Evolutionary conservation across 2,113 vertebrate species (phyloP).

Genomic region (Sebastes fasciatus): DNA sequence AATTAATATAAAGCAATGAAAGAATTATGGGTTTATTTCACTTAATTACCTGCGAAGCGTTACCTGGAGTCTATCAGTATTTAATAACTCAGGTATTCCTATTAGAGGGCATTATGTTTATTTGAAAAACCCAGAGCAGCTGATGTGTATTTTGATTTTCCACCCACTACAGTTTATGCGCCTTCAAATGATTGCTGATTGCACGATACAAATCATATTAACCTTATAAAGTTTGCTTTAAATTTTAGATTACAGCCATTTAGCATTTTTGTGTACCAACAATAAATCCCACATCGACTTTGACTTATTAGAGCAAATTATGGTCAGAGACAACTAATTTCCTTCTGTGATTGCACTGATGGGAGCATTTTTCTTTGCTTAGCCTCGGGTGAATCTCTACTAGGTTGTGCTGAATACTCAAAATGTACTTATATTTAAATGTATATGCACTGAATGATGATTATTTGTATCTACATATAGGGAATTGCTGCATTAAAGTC

Average conservation of each 20-base stretch:
- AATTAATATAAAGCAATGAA: slow-evolving; percentile 78
- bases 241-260: slow-evolving; percentile 14
- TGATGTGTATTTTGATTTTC: slow-evolving; percentile 20
- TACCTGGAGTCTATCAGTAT: slow-evolving; percentile 38
- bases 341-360: slow-evolving; percentile 73
- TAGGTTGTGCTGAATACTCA: slow-evolving; percentile 70
- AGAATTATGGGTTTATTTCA: slow-evolving; percentile 68
- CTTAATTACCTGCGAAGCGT: slow-evolving; percentile 45
- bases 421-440: slow-evolving; percentile 31
- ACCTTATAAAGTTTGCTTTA: slow-evolving; percentile 25
- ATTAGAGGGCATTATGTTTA: slow-evolving; percentile 9
- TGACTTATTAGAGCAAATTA: slow-evolving; percentile 80
- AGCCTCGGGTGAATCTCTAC: slow-evolving; percentile 59
- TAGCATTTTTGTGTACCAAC: slow-evolving; percentile 39
- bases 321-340: slow-evolving; percentile 77
- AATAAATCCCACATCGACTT: slow-evolving; percentile 74
- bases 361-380: slow-evolving; percentile 68
- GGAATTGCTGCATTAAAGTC: slow-evolving; percentile 11
- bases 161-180: not conserved
- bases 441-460: slow-evolving; percentile 56
- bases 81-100: slow-evolving; percentile 36
- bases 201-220: slow-evolving; percentile 7
- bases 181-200: slow-evolving; percentile 12
- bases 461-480: slow-evolving; percentile 26
- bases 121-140: not conserved